These are phyloP conservation scores for Luidia sarsii DNA, from an alignment of 53 echinoderm and acorn worm genomes.

Conservation along the genomic window DNA sequence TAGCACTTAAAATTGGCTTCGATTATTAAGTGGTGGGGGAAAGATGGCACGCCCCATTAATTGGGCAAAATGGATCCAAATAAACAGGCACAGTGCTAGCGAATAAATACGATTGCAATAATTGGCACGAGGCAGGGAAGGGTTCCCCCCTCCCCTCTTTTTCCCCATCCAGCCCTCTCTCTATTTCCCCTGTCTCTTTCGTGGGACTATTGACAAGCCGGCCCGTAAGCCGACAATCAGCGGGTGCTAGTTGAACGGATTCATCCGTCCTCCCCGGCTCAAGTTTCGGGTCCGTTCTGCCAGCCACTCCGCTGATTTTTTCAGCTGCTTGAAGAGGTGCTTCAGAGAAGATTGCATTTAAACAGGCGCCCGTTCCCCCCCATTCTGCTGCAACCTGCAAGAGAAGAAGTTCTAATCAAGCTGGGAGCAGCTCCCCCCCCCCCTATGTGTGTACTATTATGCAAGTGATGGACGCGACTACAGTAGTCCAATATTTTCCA, in stretches of 20 bases:
- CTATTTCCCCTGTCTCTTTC: not conserved
- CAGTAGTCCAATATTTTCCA: slow-evolving; percentile 15
- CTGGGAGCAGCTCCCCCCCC: slow-evolving; percentile 21
- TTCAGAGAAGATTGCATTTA: slow-evolving; percentile 65
- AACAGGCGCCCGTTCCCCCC: slow-evolving; percentile 64
- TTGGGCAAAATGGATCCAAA: slow-evolving; percentile 24
- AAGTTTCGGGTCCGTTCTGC: slow-evolving; percentile 60
- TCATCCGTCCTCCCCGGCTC: slow-evolving; percentile 55
- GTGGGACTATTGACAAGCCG: slow-evolving; percentile 36
- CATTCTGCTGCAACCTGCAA: slow-evolving; percentile 16
- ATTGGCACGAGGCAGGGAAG: slow-evolving; percentile 29
- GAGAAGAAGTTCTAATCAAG: slow-evolving; percentile 48
- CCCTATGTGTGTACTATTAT: slow-evolving; percentile 20
- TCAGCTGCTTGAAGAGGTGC: slow-evolving; percentile 61
- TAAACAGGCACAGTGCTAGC: slow-evolving; percentile 47
- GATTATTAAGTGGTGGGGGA: not conserved
- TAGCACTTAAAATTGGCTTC: not conserved
- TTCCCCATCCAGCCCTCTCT: slow-evolving; percentile 8
- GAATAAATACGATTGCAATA: slow-evolving; percentile 63
- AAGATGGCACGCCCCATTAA: slow-evolving; percentile 20
- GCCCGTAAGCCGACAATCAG: slow-evolving; percentile 58
- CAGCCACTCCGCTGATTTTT: slow-evolving; percentile 56
- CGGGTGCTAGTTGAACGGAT: slow-evolving; percentile 42
- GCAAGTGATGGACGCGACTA: slow-evolving; percentile 25
- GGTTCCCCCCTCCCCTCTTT: not conserved